Conservation (phyloP, 2,797 vertebrate species). For the Mormyrops boulengeri region DNA sequence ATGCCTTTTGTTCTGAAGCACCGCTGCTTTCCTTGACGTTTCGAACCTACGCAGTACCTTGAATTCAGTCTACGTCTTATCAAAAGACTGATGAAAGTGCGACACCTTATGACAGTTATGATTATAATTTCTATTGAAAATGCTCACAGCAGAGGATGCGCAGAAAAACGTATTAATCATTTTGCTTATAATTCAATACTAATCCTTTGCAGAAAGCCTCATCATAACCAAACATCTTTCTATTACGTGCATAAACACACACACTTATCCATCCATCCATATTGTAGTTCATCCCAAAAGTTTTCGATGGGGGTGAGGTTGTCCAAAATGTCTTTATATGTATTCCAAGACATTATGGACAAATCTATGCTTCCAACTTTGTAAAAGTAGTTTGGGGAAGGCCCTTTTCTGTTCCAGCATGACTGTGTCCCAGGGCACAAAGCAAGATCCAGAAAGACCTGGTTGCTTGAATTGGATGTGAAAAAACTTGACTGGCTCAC, state of each 20-base stretch:
- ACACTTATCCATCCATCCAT: background rate
- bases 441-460: background rate
- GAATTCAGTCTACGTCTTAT: background rate
- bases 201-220: background rate
- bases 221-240: background rate
- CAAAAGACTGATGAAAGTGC: background rate
- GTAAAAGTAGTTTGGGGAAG: background rate
- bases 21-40: background rate
- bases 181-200: background rate
- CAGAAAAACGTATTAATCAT: background rate
- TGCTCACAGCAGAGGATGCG: background rate
- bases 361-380: background rate
- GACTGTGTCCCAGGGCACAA: background rate
- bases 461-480: background rate
- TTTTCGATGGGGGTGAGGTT: background rate
- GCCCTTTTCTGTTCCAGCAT: background rate
- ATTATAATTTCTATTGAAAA: background rate
- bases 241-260: background rate
- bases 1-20: background rate
- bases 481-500: background rate
- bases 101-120: background rate
- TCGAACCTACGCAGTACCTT: background rate
- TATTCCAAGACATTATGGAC: no score
- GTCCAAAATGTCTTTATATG: background rate
- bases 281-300: background rate